phyloP scores from a whole-genome alignment of 2,113 vertebrate genomes.

The Pseudopipra pipra region DNA sequence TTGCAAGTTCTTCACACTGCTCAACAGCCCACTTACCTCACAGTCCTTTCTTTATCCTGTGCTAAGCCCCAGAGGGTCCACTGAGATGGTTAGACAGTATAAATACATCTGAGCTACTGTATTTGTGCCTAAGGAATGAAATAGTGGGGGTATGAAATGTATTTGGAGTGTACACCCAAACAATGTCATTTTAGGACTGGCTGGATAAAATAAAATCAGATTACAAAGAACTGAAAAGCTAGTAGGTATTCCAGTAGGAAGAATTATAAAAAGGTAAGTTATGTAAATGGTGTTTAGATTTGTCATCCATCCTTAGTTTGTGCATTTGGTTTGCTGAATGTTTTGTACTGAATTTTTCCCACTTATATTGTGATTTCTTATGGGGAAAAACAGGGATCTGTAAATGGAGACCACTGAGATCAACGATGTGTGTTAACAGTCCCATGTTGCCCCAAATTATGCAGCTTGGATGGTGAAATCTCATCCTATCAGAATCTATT shows the following conservation, averaged over 20 bases:
- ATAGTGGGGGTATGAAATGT: not conserved
- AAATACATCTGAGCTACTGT: not conserved
- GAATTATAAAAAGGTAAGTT: not conserved
- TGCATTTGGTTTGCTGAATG: not conserved
- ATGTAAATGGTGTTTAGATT: not conserved
- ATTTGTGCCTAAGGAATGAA: not conserved
- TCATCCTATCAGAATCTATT: not conserved
- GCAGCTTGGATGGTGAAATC: not conserved
- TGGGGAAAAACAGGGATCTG: not conserved
- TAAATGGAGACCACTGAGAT: not conserved
- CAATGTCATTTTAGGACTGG: not conserved
- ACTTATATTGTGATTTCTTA: not conserved
- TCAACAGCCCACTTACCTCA: not conserved
- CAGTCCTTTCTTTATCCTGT: not conserved
- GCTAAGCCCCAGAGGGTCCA: not conserved
- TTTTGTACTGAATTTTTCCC: not conserved
- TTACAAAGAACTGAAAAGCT: not conserved
- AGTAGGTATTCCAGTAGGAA: not conserved
- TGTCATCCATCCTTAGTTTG: not conserved
- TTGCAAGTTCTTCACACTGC: not conserved
- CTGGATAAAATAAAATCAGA: not conserved
- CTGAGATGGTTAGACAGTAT: not conserved
- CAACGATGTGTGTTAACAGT: not conserved
- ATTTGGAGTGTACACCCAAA: not conserved
- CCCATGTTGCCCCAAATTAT: not conserved